Conservation (phyloP, 2,888 invertebrate species). For the Stegana nigrithorax region DNA sequence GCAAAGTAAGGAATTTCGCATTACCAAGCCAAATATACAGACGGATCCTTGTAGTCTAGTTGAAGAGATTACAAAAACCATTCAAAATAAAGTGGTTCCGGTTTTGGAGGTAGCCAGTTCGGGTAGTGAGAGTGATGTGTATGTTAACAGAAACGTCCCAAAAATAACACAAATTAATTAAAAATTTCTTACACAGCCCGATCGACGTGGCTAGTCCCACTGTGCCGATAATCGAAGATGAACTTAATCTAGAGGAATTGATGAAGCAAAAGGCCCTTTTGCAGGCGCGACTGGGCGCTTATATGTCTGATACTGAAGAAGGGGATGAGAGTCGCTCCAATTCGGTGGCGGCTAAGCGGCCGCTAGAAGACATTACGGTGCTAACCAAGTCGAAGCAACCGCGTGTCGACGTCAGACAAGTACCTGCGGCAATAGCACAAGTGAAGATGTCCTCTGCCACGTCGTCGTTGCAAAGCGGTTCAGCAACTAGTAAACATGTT, state of each 20-base stretch:
- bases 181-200: constrained; percentile 41
- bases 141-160: constrained; percentile 42
- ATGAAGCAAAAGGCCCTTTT: constrained; percentile 89
- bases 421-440: constrained; percentile 32
- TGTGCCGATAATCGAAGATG: constrained; percentile 81
- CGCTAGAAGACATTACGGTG: constrained; percentile 26
- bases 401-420: constrained; percentile 10
- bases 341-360: constrained; percentile 36
- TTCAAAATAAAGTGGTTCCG: constrained; percentile 64
- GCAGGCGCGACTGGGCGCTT: constrained; percentile 83
- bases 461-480: constrained; percentile 42
- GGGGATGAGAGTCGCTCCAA: constrained; percentile 70
- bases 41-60: constrained; percentile 70
- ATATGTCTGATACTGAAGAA: constrained; percentile 77
- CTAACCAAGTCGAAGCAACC: constrained; percentile 21
- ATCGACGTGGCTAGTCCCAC: constrained; percentile 79
- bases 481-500: constrained; percentile 67
- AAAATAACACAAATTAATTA: not conserved
- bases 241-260: constrained; percentile 86
- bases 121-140: constrained; percentile 74
- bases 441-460: constrained; percentile 38
- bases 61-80: constrained; percentile 70
- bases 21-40: constrained; percentile 59
- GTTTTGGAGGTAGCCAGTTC: constrained; percentile 77
- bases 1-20: constrained; percentile 55